phyloP scores from a whole-genome alignment of 2,888 invertebrate species.

The Acleris cristana region DNA sequence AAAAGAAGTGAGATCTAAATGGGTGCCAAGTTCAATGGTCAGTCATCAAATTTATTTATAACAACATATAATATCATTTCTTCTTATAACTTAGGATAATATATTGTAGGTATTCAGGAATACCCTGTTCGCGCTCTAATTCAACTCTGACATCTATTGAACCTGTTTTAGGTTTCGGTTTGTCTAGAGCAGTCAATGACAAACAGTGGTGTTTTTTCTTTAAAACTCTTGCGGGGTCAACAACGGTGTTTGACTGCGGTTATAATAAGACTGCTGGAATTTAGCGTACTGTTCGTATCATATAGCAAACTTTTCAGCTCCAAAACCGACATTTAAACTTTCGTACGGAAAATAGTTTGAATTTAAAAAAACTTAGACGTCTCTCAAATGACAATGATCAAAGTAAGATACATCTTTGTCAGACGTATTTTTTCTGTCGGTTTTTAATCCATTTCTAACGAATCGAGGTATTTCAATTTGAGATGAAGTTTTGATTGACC shows the following conservation, averaged over 20 bases:
- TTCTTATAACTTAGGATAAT: slow-evolving; percentile 16
- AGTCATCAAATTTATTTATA: too few relatives aligned
- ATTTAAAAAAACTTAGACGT: too few relatives aligned
- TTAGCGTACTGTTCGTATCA: slow-evolving; percentile 7
- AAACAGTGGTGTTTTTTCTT: slow-evolving; percentile 6
- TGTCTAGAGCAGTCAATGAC: neutral
- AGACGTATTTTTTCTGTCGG: neutral
- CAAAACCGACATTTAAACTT: slow-evolving; percentile 11
- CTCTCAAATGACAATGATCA: slow-evolving; percentile 15
- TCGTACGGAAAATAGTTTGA: slow-evolving; percentile 13
- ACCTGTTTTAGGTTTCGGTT: too few relatives aligned
- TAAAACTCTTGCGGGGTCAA: slow-evolving; percentile 7
- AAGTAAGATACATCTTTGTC: neutral
- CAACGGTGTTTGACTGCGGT: neutral
- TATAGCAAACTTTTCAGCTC: neutral
- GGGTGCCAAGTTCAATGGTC: too few relatives aligned
- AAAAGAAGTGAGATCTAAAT: too few relatives aligned
- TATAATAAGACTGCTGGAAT: neutral
- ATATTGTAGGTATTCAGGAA: slow-evolving; percentile 5
- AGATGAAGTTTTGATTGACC: slow-evolving; percentile 52
- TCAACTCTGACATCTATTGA: neutral
- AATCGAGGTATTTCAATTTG: slow-evolving; percentile 57
- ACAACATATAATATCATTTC: too few relatives aligned
- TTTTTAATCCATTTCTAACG: slow-evolving; percentile 43
- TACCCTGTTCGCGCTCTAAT: neutral